These are phyloP conservation scores for Jaculus jaculus DNA, from an alignment of 2,113 vertebrate genomes.

Conservation along the genomic window DNA sequence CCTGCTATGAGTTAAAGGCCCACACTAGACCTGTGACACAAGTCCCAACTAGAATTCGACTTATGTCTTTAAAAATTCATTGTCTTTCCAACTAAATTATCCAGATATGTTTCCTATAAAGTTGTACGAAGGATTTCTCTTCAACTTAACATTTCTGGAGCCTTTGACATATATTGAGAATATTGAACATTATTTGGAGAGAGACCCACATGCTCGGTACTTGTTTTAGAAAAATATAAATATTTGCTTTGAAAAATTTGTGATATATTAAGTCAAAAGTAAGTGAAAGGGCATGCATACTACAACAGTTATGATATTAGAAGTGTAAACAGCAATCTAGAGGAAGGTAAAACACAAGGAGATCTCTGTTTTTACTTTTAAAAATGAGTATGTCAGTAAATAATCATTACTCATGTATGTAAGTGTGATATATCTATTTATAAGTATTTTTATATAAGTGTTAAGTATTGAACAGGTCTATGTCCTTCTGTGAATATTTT, in stretches of 20 bases:
- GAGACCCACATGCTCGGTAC: background rate
- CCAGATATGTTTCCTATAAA: background rate
- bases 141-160: background rate
- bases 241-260: background rate
- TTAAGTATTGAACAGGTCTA: no score
- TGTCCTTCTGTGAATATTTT: background rate
- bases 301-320: background rate
- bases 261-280: background rate
- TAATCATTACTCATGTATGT: background rate
- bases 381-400: background rate
- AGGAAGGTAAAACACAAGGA: background rate
- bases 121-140: background rate
- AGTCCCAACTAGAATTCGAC: fast-evolving
- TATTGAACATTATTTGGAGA: background rate
- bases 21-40: background rate
- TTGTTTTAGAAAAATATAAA: background rate
- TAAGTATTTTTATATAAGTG: no score
- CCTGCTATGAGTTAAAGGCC: background rate
- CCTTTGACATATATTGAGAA: background rate
- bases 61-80: background rate
- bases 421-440: background rate
- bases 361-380: background rate
- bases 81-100: background rate
- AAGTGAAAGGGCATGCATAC: background rate
- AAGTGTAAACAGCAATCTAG: background rate